Evolutionary conservation across 2,888 invertebrate genomes (phyloP).

Genomic region (Harpalus rubripes): DNA sequence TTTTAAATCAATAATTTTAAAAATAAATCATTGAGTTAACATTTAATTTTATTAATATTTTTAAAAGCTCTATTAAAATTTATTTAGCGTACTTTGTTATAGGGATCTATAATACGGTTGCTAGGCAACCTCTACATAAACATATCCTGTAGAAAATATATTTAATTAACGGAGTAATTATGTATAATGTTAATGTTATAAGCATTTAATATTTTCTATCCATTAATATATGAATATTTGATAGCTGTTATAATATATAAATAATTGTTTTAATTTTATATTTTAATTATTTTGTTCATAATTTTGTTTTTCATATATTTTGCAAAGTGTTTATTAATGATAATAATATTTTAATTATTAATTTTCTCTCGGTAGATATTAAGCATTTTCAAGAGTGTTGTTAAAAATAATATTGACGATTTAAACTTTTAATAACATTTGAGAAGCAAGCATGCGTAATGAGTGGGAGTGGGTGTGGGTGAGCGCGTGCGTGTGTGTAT

Average conservation of each 20-base stretch:
- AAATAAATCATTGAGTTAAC: no score
- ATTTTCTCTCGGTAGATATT: background rate
- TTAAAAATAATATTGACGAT: background rate
- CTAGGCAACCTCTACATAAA: no score
- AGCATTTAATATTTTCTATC: background rate
- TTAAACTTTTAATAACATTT: no score
- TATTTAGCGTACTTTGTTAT: no score
- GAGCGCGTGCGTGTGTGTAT: no score
- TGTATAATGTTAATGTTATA: background rate
- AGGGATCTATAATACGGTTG: no score
- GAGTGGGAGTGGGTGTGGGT: no score
- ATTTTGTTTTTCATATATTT: background rate
- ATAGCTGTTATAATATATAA: background rate
- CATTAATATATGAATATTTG: background rate
- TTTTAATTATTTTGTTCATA: background rate
- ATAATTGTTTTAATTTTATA: background rate
- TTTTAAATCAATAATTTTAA: no score
- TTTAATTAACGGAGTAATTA: background rate
- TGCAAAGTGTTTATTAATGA: background rate
- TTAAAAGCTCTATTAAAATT: no score
- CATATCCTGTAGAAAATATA: background rate
- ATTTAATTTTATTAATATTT: no score
- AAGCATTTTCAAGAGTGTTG: background rate
- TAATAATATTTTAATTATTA: background rate
- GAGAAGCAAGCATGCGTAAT: no score